Evolutionary conservation across 2,888 invertebrate species (phyloP).

Genomic region (Sinotaia quadrata): DNA sequence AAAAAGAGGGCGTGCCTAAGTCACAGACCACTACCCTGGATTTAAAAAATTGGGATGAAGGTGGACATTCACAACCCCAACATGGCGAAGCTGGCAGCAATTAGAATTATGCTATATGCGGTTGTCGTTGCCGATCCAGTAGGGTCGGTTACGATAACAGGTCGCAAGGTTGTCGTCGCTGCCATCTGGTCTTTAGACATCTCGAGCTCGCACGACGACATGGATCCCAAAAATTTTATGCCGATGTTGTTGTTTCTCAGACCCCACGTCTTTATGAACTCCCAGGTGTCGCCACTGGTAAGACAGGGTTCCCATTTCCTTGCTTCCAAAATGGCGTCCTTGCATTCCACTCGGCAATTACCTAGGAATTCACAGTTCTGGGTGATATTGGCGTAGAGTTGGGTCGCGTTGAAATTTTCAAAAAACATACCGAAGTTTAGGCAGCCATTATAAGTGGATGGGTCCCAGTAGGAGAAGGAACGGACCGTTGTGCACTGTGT

Average conservation of each 20-base stretch:
- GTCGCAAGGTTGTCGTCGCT: no score
- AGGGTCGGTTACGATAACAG: no score
- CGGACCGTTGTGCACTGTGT: background rate
- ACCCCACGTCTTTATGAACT: background rate
- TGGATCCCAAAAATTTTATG: background rate
- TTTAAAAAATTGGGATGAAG: no score
- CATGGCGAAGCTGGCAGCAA: no score
- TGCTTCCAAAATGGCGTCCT: background rate
- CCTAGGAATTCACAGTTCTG: conserved; percentile 6
- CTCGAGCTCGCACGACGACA: conserved; percentile 7
- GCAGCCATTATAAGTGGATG: conserved; percentile 5
- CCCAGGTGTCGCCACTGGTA: background rate
- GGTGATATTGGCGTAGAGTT: conserved; percentile 3
- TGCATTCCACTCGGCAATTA: conserved; percentile 6
- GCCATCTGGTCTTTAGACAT: background rate
- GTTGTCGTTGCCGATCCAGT: background rate
- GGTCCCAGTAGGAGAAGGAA: conserved; percentile 8
- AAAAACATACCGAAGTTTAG: conserved; percentile 8
- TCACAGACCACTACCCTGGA: no score
- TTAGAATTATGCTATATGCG: background rate
- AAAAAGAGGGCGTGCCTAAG: no score
- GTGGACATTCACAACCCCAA: no score
- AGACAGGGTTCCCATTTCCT: background rate
- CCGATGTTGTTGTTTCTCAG: conserved; percentile 8
- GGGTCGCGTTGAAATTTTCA: conserved; percentile 4